Conservation (phyloP, 2,113 vertebrate species). For the Hippocampus mohnikei region DNA sequence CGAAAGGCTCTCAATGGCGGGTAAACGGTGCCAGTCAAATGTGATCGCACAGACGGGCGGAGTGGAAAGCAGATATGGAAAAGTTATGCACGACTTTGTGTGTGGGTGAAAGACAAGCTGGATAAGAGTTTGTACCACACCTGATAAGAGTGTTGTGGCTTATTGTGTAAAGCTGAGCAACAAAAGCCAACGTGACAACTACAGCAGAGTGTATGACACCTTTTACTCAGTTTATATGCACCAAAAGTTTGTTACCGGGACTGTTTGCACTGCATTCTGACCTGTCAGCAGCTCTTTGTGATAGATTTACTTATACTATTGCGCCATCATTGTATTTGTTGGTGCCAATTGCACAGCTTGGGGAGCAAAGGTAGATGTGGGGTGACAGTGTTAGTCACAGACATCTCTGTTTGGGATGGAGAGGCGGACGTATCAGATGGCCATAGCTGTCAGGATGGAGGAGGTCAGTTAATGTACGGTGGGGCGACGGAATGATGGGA, state of each 20-base stretch:
- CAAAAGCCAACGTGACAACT: slow-evolving; percentile 16
- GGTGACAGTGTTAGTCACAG: not conserved
- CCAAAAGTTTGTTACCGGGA: not conserved
- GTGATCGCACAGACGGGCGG: slow-evolving; percentile 28
- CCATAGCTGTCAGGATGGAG: not conserved
- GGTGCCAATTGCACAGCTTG: not conserved
- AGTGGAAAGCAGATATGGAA: slow-evolving; percentile 17
- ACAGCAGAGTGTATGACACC: slow-evolving; percentile 1
- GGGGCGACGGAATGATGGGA: not conserved
- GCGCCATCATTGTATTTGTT: not conserved
- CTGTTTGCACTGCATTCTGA: not conserved
- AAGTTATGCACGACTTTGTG: not conserved
- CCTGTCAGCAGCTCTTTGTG: not conserved
- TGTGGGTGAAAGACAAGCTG: not conserved
- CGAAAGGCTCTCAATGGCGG: slow-evolving; percentile 34
- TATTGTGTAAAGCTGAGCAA: slow-evolving; percentile 29
- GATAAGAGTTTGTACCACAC: slow-evolving; percentile 12
- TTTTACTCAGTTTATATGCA: slow-evolving; percentile 1
- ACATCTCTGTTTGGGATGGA: not conserved
- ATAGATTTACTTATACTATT: not conserved
- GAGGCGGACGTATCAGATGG: not conserved
- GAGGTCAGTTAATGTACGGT: not conserved
- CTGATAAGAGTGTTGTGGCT: slow-evolving; percentile 30
- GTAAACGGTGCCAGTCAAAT: slow-evolving; percentile 40
- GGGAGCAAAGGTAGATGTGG: not conserved